phyloP scores from a whole-genome alignment of 1,140 invertebrate species.

The Copidosoma floridanum region DNA sequence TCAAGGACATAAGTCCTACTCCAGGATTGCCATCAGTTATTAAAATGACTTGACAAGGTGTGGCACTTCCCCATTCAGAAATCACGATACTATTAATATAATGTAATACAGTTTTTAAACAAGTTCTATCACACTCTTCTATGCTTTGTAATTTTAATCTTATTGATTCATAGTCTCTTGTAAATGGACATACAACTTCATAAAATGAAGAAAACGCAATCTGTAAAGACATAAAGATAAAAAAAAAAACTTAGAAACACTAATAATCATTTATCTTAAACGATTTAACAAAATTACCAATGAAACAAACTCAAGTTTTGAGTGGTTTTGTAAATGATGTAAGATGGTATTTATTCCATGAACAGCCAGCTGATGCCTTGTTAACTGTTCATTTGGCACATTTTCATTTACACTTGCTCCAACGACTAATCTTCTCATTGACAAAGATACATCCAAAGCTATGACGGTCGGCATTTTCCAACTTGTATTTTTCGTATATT shows the following conservation, averaged over 20 bases:
- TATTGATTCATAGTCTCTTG: conserved; percentile 79
- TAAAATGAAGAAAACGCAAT: conserved; percentile 76
- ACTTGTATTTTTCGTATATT: too few species aligned
- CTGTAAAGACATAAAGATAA: conserved; percentile 49
- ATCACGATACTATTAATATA: conserved; percentile 74
- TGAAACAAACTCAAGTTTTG: conserved; percentile 89
- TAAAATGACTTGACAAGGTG: conserved; percentile 75
- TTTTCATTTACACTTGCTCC: conserved; percentile 58
- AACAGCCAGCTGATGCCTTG: conserved; percentile 72
- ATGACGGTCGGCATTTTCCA: conserved; percentile 78
- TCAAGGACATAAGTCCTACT: conserved; percentile 64
- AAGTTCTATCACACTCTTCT: conserved; percentile 82
- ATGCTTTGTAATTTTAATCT: conserved; percentile 69
- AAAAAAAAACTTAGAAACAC: conserved; percentile 8
- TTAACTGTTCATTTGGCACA: conserved; percentile 50
- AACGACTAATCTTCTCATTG: conserved; percentile 69
- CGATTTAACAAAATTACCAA: conserved; percentile 61
- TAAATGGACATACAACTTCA: conserved; percentile 79
- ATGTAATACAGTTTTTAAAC: conserved; percentile 73
- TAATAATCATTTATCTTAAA: conserved; percentile 8
- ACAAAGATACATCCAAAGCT: conserved; percentile 74
- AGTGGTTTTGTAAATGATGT: conserved; percentile 77
- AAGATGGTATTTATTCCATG: conserved; percentile 82
- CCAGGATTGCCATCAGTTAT: conserved; percentile 80
- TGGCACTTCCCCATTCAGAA: conserved; percentile 81